Evolutionary conservation across 2,888 invertebrate genomes (phyloP).

Genomic region (Drosophila lacicola): DNA sequence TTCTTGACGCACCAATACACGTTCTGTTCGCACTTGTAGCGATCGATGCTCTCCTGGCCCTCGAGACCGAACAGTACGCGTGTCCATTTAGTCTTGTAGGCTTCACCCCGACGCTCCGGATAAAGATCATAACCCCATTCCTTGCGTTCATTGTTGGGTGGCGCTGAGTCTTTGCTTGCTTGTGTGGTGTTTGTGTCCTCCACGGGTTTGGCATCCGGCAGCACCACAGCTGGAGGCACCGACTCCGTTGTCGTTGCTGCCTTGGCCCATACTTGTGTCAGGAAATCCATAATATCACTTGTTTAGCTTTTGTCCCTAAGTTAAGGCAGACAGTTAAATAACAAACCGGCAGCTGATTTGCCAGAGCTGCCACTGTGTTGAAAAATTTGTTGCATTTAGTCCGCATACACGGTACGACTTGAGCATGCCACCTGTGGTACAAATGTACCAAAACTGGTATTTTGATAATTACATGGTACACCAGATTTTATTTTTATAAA

Average conservation of each 20-base stretch:
- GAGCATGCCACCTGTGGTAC: background rate
- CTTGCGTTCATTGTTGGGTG: constrained; percentile 52
- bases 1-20: constrained; percentile 89
- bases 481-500: too few relatives aligned
- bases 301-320: constrained; percentile 10
- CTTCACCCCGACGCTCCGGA: constrained; percentile 90
- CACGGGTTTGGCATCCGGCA: constrained; percentile 28
- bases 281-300: constrained; percentile 55
- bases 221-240: constrained; percentile 3
- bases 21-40: constrained; percentile 92
- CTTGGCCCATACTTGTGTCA: constrained; percentile 68
- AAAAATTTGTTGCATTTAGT: background rate
- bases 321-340: constrained; percentile 55
- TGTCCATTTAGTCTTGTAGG: constrained; percentile 86
- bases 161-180: background rate
- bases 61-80: constrained; percentile 88
- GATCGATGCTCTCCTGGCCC: constrained; percentile 89
- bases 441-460: too few relatives aligned
- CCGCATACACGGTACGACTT: constrained; percentile 7
- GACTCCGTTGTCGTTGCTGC: constrained; percentile 38
- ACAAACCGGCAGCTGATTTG: constrained; percentile 69
- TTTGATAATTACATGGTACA: too few relatives aligned
- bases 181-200: constrained; percentile 13
- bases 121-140: constrained; percentile 93
- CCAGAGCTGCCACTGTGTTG: constrained; percentile 41